Base-by-base conservation (phyloP, 2,888 invertebrate species). In the Apodemia arnacis region DNA sequence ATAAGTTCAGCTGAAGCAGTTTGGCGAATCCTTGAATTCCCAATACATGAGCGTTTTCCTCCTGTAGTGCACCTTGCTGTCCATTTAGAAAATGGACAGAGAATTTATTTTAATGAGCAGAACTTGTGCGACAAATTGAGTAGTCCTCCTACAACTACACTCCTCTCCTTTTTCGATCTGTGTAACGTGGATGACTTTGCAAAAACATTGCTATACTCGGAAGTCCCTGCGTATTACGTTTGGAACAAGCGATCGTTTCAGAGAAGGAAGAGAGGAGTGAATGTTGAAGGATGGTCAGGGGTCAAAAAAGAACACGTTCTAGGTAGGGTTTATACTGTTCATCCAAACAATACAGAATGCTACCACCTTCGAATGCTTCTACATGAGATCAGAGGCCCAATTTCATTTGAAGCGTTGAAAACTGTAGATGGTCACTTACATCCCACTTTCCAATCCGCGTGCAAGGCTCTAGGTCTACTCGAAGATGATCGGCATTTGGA, bases 401-500 rank as follows among this genome's bases (percentile, higher is more conserved):
- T 66, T 18, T 88, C 88, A 75, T 91, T 89, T 82, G 54, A 80
- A 72, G 73, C 49, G 13, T 80, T 89, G 27, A 88, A 81, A 83
- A 88, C 89, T 75, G 85, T 88, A 13, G 75, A 90, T 81, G 87
- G 87, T 80, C 63, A 54, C 6, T 8, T 87, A 27, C 81, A 87
- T 76, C 76, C 80, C 27, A 95, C 95, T 49, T 66, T 66, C 27
- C 85, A 89, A 73, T 74, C 85, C 18, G 94, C 94, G n/a, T 95
- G 95, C 77, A 80, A 84, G 44, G 87, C 85, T 63, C 80, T 94
- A 6, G 93, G 94, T 31, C 87, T 96, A 38, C 91, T 96, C 7
- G 94, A 96, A 90, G 95, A 96, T 87, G 96, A 96, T 84, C 41
- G 76, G 38, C 94, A 96, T 80, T 96, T 94, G 96, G 83, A 90